A percentile compares a stretch with the other conserved stretches of the same genome.
phyloP scores from a whole-genome alignment of 2,113 vertebrate species.

The Pangasianodon hypophthalmus region DNA sequence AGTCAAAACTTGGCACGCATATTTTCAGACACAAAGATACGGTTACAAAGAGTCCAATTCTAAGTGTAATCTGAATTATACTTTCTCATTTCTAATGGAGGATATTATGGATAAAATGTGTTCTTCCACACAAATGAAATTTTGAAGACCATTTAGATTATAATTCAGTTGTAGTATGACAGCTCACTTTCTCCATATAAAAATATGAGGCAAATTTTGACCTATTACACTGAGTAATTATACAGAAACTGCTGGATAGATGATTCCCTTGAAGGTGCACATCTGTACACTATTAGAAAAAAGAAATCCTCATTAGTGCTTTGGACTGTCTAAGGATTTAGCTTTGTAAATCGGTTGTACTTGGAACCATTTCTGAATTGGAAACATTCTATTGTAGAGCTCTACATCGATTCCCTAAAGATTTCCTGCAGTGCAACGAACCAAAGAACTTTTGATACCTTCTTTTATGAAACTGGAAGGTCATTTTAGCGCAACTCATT shows the following conservation, averaged over 20 bases:
- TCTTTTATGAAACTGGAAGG: neutral
- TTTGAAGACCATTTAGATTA: neutral
- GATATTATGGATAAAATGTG: neutral
- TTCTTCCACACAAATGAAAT: neutral
- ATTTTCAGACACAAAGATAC: neutral
- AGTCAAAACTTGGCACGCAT: constrained; percentile 12
- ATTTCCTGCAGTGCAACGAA: neutral
- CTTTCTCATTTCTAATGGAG: neutral
- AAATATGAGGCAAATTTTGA: neutral
- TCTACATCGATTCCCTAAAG: neutral
- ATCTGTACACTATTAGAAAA: neutral
- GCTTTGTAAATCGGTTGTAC: neutral
- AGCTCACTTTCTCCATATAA: neutral
- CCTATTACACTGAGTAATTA: neutral
- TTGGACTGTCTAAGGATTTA: neutral
- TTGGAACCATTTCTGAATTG: neutral
- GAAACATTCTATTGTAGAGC: neutral
- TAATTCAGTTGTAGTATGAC: neutral
- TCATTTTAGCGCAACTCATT: neutral
- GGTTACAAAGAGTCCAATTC: constrained; percentile 14
- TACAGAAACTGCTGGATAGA: neutral
- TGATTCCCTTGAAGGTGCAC: neutral
- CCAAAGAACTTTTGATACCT: neutral
- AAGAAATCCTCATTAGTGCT: neutral
- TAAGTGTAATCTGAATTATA: constrained; percentile 1